Conservation (phyloP, 2,113 vertebrate genomes). For the Nibea coibor region DNA sequence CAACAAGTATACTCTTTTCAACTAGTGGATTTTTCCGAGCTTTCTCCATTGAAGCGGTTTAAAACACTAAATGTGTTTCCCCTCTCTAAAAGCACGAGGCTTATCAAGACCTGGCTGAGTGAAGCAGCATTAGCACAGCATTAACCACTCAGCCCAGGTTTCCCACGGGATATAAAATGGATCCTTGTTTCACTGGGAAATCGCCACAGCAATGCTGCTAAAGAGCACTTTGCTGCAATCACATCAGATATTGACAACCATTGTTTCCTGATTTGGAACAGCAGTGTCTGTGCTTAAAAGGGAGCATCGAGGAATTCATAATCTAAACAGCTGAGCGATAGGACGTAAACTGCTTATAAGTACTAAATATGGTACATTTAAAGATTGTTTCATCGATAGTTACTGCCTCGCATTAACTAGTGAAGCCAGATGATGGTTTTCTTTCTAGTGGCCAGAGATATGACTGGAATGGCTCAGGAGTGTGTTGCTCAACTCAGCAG, state of each 20-base stretch:
- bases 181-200: slow-evolving; percentile 75
- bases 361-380: slow-evolving; percentile 1
- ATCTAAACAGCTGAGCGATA: slow-evolving; percentile 32
- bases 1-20: slow-evolving; percentile 65
- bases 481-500: slow-evolving; percentile 66
- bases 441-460: slow-evolving; percentile 54
- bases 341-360: slow-evolving; percentile 4
- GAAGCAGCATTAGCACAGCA: slow-evolving; percentile 78
- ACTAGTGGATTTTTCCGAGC: slow-evolving; percentile 57
- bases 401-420: not conserved
- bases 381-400: slow-evolving; percentile 17
- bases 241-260: slow-evolving; percentile 64
- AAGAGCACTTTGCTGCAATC: slow-evolving; percentile 70
- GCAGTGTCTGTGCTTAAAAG: slow-evolving; percentile 30
- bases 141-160: slow-evolving; percentile 77
- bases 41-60: slow-evolving; percentile 65
- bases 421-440: slow-evolving; percentile 29
- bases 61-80: slow-evolving; percentile 72
- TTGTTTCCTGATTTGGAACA: slow-evolving; percentile 59
- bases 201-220: slow-evolving; percentile 60
- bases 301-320: slow-evolving; percentile 33
- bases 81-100: slow-evolving; percentile 70
- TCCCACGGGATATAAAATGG: slow-evolving; percentile 81
- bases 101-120: slow-evolving; percentile 74
- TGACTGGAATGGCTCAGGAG: slow-evolving; percentile 58